phyloP scores from a whole-genome alignment of 2,888 invertebrate species.

The Camponotus fellah region DNA sequence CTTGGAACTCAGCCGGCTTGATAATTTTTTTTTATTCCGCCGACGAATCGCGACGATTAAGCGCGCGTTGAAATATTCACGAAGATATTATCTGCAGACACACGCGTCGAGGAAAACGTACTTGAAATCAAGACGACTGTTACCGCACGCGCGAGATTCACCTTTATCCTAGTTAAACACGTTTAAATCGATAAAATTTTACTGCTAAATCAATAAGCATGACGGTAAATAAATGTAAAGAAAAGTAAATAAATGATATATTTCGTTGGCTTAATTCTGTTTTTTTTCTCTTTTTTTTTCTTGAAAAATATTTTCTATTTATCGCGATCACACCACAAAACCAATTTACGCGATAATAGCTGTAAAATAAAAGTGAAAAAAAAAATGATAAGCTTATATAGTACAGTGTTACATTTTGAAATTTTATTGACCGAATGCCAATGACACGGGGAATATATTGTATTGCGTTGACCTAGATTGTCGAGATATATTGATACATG shows the following conservation, averaged over 20 bases:
- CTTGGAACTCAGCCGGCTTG: constrained; percentile 58
- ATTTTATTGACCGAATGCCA: constrained; percentile 28
- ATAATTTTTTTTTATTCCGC: background rate
- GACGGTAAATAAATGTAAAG: too few species aligned
- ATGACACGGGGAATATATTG: constrained; percentile 39
- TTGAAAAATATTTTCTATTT: constrained; percentile 10
- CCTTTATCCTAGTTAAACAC: background rate
- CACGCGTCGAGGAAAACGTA: constrained; percentile 38
- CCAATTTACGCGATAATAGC: constrained; percentile 6
- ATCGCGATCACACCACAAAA: constrained; percentile 7
- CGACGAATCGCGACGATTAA: constrained; percentile 54
- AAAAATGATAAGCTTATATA: constrained; percentile 3
- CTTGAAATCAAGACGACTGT: constrained; percentile 59
- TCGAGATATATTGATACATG: constrained; percentile 45
- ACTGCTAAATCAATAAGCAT: background rate
- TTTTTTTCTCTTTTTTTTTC: background rate
- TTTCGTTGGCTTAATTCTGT: background rate
- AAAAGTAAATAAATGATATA: background rate
- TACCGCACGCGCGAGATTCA: constrained; percentile 11
- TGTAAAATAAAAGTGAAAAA: constrained; percentile 17
- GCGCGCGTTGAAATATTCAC: constrained; percentile 52
- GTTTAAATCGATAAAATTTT: constrained; percentile 4
- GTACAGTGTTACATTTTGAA: constrained; percentile 23
- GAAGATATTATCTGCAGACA: constrained; percentile 47
- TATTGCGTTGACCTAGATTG: constrained; percentile 28